phyloP scores from a whole-genome alignment of 1,140 invertebrate species.

The Portunus trituberculatus region DNA sequence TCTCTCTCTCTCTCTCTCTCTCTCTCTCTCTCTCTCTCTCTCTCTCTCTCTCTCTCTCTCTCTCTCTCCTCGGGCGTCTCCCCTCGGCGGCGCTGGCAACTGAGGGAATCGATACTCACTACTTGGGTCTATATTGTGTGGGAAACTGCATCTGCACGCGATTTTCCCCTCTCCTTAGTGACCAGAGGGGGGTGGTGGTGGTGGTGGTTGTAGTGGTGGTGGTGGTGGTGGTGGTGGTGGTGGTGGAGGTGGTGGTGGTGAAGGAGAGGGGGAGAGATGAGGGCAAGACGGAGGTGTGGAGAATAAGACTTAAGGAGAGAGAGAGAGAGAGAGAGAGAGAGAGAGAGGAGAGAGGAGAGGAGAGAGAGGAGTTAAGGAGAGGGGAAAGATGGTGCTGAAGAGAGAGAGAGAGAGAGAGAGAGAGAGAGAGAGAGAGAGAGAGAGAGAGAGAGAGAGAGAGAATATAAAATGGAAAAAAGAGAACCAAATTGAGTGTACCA shows the following conservation, averaged over 20 bases:
- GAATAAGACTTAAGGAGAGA: neutral
- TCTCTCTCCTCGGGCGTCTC: neutral
- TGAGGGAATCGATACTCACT: conserved; percentile 1
- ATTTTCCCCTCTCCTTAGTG: conserved; percentile 9
- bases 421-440: no score
- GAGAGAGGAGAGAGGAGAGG: neutral
- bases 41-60: neutral
- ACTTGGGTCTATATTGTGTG: conserved; percentile 13
- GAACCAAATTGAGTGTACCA: no score
- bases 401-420: neutral
- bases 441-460: no score
- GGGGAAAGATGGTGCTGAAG: neutral
- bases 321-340: neutral
- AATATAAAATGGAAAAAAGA: no score
- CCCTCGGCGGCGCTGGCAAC: conserved; percentile 4
- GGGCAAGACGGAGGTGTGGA: neutral
- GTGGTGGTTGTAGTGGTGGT: no score
- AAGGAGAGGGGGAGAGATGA: no score
- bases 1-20: conserved; percentile 48
- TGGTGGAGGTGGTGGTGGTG: neutral
- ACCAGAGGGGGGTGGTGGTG: neutral
- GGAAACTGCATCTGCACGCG: conserved; percentile 9
- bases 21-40: neutral
- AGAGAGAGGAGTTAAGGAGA: neutral
- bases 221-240: neutral